phyloP scores from a whole-genome alignment of 2,113 vertebrate species.

The Nansenia antarctica region DNA sequence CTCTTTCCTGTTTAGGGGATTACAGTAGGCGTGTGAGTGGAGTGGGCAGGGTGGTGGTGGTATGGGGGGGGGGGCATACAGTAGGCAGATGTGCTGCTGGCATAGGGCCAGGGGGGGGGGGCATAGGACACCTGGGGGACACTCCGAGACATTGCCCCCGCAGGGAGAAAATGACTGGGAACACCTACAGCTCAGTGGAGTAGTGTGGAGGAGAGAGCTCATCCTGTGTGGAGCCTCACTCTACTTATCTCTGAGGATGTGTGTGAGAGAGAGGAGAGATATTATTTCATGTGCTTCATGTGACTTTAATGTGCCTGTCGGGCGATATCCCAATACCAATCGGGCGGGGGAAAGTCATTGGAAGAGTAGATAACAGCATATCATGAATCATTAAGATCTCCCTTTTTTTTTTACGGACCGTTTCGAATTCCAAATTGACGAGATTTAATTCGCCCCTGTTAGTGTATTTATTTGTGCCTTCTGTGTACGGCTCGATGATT shows the following conservation, averaged over 20 bases:
- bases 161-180: background rate
- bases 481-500: slow-evolving; percentile 30
- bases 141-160: background rate
- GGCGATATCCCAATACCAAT: slow-evolving; percentile 25
- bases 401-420: slow-evolving; percentile 39
- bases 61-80: slow-evolving; percentile 71
- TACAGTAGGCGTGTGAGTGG: background rate
- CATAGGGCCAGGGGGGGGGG: slow-evolving; percentile 82
- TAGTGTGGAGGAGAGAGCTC: no score
- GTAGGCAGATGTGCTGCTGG: slow-evolving; percentile 88
- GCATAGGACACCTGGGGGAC: slow-evolving; percentile 5
- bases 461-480: slow-evolving; percentile 43
- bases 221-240: no score
- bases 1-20: slow-evolving; percentile 77
- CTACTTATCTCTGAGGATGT: background rate
- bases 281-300: background rate
- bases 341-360: slow-evolving; percentile 41
- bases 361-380: slow-evolving; percentile 33
- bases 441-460: slow-evolving; percentile 48
- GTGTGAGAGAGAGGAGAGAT: background rate
- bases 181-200: background rate
- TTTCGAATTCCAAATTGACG: slow-evolving; percentile 46
- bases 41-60: slow-evolving; percentile 27
- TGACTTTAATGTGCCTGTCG: slow-evolving; percentile 24
- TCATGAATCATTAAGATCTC: slow-evolving; percentile 35